Base-by-base conservation (phyloP, 2,888 invertebrate species). In the Luperina nickerlii region DNA sequence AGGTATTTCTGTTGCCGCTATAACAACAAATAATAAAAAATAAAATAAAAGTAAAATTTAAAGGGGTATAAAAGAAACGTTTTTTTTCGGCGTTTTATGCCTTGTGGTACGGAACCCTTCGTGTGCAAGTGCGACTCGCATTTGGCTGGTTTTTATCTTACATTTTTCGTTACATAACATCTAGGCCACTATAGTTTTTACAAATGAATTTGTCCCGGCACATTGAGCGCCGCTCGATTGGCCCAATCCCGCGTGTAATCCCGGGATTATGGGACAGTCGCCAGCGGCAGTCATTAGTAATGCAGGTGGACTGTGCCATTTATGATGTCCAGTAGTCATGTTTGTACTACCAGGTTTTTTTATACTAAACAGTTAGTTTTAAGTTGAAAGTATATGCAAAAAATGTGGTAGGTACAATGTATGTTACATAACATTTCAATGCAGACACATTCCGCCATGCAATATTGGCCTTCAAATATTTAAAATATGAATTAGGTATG, bases 211-310 rank as follows among this genome's bases (percentile, higher is more conserved):
- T 60, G 74, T 62, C 69, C 54, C 13, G 24, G 73, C 45, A 68
- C 74, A 68, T 68, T 78, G 67, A 77, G 69, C 63, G 54, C 60
- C n/a, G 63, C 78, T 83, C 78, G 74, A 86, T 78, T 32, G 79
- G 42, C 13, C 66, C 75, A 73, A 85, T 81, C 81, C 82, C 62
- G 73, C 86, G 73, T 87, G 82, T 87, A 87, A 87, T 85, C 87
- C 87, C 62, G 67, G 87, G 87, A 87, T 87, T 87, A 87, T 75
- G 57, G 67, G 67, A 74, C 85, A 79, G 76, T 87, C 67, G 70
- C 87, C 77, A 76, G 66, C 76, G 77, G 74, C 67, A 54, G 54
- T 85, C 85, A 87, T 87, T 87, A 87, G 85, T 87, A 79, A 81
- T 82, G 67, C 79, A 70, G 76, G 74, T 80, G 76, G 66, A 74